These are phyloP conservation scores for Hippocampus comes DNA, from an alignment of 2,113 vertebrate species.

Conservation along the genomic window DNA sequence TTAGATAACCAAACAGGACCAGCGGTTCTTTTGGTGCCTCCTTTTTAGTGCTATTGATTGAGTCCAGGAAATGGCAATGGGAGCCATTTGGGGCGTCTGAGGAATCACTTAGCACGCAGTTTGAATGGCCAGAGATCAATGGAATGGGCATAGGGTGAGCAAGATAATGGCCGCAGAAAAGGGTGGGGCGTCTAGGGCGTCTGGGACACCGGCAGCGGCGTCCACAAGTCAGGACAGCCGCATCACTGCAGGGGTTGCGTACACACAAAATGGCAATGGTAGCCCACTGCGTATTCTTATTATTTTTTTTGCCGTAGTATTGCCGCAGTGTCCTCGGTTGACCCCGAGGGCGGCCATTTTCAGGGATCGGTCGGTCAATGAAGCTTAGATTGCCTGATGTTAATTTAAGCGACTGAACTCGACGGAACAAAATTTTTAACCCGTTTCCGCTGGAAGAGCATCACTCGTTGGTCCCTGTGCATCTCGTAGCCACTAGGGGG, in stretches of 20 bases:
- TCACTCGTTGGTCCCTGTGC: neutral
- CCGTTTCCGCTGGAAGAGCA: neutral
- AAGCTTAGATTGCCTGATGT: neutral
- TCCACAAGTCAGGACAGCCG: neutral
- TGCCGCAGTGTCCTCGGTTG: constrained; percentile 5
- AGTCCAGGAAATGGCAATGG: constrained; percentile 82
- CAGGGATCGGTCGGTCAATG: neutral
- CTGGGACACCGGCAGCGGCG: constrained; percentile 17
- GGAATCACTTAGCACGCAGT: constrained; percentile 78
- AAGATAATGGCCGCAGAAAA: constrained; percentile 61
- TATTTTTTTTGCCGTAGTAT: neutral
- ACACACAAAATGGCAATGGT: neutral
- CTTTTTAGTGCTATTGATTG: constrained; percentile 58
- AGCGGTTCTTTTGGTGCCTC: constrained; percentile 20
- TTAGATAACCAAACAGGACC: constrained; percentile 36
- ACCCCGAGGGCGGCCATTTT: constrained; percentile 30
- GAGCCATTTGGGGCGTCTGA: constrained; percentile 81
- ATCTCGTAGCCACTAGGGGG: neutral
- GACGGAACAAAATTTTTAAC: neutral
- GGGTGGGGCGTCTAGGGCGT: constrained; percentile 60
- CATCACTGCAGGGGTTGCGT: neutral
- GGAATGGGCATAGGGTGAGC: constrained; percentile 55
- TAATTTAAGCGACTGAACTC: neutral
- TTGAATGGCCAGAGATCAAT: constrained; percentile 75
- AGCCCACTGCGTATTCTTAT: neutral